Evolutionary conservation across 2,113 vertebrate species (phyloP).

Genomic region (Grammomys dolichurus): DNA sequence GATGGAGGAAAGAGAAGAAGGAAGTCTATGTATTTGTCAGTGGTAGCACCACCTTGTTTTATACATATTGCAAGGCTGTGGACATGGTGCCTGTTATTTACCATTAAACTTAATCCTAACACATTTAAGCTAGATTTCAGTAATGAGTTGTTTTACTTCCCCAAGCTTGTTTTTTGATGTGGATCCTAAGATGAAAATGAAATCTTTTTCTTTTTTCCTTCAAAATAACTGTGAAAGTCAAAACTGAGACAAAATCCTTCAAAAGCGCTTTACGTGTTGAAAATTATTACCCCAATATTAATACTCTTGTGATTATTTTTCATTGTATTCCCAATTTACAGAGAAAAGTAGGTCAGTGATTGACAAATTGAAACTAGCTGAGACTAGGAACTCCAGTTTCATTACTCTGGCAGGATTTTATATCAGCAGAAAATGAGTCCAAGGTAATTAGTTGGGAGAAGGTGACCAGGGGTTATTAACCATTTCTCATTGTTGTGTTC

Average conservation of each 20-base stretch:
- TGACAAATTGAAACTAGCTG: constrained; percentile 50
- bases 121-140: background rate
- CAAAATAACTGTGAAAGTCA: background rate
- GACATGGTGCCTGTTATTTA: background rate
- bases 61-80: background rate
- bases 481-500: constrained; percentile 21
- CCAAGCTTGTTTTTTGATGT: background rate
- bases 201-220: background rate
- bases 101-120: background rate
- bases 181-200: background rate
- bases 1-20: background rate
- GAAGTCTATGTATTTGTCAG: background rate
- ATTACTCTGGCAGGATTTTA: constrained; percentile 61
- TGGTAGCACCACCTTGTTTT: background rate
- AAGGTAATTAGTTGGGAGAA: constrained; percentile 43
- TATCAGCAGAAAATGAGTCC: constrained; percentile 50
- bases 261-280: background rate
- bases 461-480: constrained; percentile 56
- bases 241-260: background rate
- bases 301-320: background rate
- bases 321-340: constrained; percentile 55
- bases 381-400: constrained; percentile 44
- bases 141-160: background rate
- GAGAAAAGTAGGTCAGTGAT: constrained; percentile 41
- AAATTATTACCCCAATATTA: background rate